Evolutionary conservation across 2,113 vertebrate genomes (phyloP), one percentile per base, ranked within the genome.

Genomic region (Pogonocichla stellata): DNA sequence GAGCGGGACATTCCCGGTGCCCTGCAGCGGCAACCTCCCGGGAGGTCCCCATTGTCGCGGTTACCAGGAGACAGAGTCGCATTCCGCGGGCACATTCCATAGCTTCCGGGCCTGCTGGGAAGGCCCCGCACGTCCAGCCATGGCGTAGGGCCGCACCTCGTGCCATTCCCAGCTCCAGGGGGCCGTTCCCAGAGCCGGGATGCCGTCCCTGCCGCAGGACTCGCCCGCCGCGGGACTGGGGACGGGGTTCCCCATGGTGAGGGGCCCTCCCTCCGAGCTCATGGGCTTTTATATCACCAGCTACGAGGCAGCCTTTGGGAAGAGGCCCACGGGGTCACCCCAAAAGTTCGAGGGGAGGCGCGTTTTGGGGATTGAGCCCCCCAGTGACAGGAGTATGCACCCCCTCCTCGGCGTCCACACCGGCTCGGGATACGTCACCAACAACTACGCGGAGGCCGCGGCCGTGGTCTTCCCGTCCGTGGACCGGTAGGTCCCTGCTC

Each of bases 271-370:
- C 61, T 17, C 93, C 0, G 80, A 98, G 45, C 97, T 97, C 24
- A 17, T 96, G 92, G 91, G 97, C 19, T 97, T 97, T 83, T 98
- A 97, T 0, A 85, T 95, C 80, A 98, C 97, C 42, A 85, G 3
- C 81, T 84, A 90, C 7, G 2, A 28, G 4, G 33, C 53, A 24
- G 65, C 93, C 33, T 11, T 42, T 0, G 79, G 95, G 34, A 45
- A 12, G 61, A 28, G 47, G 10, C 43, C 33, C 77, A 1, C 14
- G 20, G 62, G 48, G 3, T 13, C 25, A 0, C 26, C 69, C 69
- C 31, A 0, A 10, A 28, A 2, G 2, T 0, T 2, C 0, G 7
- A 24, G 47, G 26, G 4, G 8, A 8, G 19, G 1, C 22, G 22
- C 0, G 10, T 56, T 42, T 4, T 69, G 79, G 71, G 56, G 28